Conservation (phyloP, 1,140 invertebrate species). For the Drosophila arawakana region DNA sequence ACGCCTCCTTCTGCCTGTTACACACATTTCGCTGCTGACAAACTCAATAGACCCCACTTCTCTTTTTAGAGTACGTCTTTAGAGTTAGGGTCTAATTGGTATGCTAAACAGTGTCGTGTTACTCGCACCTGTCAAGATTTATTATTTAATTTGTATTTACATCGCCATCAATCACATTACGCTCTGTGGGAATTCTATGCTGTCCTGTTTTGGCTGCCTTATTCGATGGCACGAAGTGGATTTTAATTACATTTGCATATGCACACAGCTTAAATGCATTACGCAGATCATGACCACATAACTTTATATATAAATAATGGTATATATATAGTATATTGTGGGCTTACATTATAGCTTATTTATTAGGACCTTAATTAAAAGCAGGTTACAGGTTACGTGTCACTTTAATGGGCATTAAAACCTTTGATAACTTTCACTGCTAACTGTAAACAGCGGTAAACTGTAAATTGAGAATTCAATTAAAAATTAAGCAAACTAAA, state of each 20-base stretch:
- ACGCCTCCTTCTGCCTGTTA: too few species aligned
- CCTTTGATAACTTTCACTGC: too few species aligned
- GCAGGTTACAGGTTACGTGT: background rate
- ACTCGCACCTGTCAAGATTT: too few species aligned
- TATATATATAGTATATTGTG: background rate
- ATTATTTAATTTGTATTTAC: too few species aligned
- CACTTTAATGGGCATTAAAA: background rate
- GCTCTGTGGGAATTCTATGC: background rate
- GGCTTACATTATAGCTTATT: background rate
- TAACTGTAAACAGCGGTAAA: background rate
- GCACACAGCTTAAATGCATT: constrained; percentile 60
- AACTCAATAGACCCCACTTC: too few species aligned
- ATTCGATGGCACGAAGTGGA: constrained; percentile 36
- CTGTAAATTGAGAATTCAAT: constrained; percentile 9
- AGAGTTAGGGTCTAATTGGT: too few species aligned
- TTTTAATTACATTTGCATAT: constrained; percentile 78
- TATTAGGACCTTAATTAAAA: constrained; percentile 3
- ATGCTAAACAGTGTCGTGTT: too few species aligned
- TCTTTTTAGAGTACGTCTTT: too few species aligned
- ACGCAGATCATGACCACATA: constrained; percentile 20
- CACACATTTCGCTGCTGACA: too few species aligned
- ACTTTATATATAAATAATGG: constrained; percentile 8
- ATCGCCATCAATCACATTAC: too few species aligned
- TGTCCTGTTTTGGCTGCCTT: constrained; percentile 9
- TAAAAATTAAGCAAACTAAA: constrained; percentile 42